Evolutionary conservation across 2,797 vertebrate genomes (phyloP).

Genomic region (Pseudochirops cupreus): DNA sequence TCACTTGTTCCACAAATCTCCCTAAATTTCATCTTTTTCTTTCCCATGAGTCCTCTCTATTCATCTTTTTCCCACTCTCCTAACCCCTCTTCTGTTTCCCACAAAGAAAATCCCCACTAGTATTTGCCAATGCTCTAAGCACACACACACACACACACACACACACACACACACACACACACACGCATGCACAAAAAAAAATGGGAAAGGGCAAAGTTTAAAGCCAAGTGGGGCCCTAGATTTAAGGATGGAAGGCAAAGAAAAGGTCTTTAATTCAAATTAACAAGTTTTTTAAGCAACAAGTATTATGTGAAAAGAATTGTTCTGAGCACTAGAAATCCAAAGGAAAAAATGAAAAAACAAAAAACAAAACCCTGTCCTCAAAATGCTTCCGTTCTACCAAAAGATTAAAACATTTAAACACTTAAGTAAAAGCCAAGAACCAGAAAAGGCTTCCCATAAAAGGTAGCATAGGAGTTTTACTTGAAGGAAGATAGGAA

Average conservation of each 20-base stretch:
- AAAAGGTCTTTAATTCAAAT: background rate
- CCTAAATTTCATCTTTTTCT: slow-evolving; percentile 3
- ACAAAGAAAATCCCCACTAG: slow-evolving; percentile 15
- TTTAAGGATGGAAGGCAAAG: background rate
- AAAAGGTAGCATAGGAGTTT: background rate
- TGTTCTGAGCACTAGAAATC: background rate
- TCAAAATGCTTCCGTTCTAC: background rate
- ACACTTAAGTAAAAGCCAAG: background rate
- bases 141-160: background rate
- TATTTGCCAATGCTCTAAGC: background rate
- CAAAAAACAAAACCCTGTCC: background rate
- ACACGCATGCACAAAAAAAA: background rate
- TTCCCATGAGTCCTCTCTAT: background rate
- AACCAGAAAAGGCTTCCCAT: background rate
- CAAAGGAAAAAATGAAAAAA: background rate
- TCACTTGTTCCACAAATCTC: slow-evolving; percentile 27
- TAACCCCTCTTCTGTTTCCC: slow-evolving; percentile 14
- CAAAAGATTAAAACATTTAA: background rate
- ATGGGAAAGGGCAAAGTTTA: background rate
- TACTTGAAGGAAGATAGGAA: background rate
- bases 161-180: no score
- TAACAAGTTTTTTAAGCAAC: background rate
- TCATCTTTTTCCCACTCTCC: background rate
- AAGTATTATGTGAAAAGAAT: background rate
- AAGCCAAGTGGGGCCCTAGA: background rate